phyloP scores from a whole-genome alignment of 2,797 vertebrate genomes.

The Alca torda region DNA sequence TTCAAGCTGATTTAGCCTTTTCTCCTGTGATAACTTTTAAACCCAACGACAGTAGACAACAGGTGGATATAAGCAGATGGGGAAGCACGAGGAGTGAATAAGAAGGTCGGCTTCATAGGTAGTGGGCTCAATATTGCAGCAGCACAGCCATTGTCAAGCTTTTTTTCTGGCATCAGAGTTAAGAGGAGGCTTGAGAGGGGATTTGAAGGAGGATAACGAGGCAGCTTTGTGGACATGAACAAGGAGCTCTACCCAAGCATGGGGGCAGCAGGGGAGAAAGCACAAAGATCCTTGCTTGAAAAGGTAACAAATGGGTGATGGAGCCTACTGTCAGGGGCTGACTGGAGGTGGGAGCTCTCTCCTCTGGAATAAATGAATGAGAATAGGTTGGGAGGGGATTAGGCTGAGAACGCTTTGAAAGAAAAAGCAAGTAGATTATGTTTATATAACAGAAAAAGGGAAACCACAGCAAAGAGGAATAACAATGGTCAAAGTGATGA shows the following conservation, averaged over 20 bases:
- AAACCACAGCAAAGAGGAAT: constrained; percentile 53
- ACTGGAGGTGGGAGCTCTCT: constrained; percentile 67
- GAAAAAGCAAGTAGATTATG: constrained; percentile 66
- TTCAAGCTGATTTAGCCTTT: constrained; percentile 41
- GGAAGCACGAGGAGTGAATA: constrained; percentile 25
- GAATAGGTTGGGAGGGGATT: constrained; percentile 68
- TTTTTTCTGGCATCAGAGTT: constrained; percentile 48
- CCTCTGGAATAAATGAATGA: constrained; percentile 70
- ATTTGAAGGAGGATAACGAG: constrained; percentile 69
- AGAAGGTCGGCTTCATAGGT: constrained; percentile 54
- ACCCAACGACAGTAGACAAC: constrained; percentile 16
- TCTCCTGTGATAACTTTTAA: constrained; percentile 48
- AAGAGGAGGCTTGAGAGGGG: constrained; percentile 61
- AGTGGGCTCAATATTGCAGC: constrained; percentile 42
- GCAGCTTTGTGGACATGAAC: constrained; percentile 65
- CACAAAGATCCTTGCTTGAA: constrained; percentile 69
- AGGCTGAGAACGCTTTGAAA: constrained; percentile 61
- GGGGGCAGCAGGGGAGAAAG: constrained; percentile 68
- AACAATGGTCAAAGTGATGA: constrained; percentile 63
- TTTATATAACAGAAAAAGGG: constrained; percentile 67
- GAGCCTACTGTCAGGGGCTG: constrained; percentile 63
- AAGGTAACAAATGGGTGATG: constrained; percentile 70
- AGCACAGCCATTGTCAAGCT: constrained; percentile 48
- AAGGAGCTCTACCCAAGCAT: constrained; percentile 68
- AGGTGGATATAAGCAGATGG: constrained; percentile 54